Percentiles rank a stretch among this genome's conserved stretches.
phyloP scores from a whole-genome alignment of 2,113 vertebrate species.

The Orientallactaga bullata region DNA sequence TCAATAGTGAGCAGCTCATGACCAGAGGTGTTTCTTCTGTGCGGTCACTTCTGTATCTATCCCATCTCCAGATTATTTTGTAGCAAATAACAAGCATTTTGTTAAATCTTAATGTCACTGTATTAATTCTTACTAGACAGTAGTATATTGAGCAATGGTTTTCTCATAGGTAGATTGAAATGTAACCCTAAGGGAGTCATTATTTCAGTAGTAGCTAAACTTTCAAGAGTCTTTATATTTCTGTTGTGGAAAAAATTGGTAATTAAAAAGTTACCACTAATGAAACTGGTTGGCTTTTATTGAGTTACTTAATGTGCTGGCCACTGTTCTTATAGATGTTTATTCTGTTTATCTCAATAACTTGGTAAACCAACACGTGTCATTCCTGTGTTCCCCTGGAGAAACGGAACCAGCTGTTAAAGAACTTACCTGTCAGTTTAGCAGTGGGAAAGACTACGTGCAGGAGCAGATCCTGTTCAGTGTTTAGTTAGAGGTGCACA shows the following conservation, averaged over 20 bases:
- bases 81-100: background rate
- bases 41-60: background rate
- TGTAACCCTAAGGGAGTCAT: conserved; percentile 9
- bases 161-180: background rate
- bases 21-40: background rate
- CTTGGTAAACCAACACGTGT: background rate
- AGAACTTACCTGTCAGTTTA: background rate
- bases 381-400: background rate
- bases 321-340: background rate
- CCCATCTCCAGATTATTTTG: background rate
- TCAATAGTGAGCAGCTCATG: background rate
- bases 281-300: conserved; percentile 3
- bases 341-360: background rate
- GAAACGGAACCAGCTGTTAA: background rate
- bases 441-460: background rate
- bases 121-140: conserved; percentile 37
- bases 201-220: conserved; percentile 26
- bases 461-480: background rate
- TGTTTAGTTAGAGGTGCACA: background rate
- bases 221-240: background rate
- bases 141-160: conserved; percentile 4
- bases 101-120: conserved; percentile 1
- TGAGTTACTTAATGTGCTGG: background rate
- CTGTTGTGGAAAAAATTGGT: background rate
- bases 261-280: background rate